These are phyloP conservation scores for Trilocha varians DNA, from an alignment of 2,888 invertebrate genomes.

Conservation along the genomic window DNA sequence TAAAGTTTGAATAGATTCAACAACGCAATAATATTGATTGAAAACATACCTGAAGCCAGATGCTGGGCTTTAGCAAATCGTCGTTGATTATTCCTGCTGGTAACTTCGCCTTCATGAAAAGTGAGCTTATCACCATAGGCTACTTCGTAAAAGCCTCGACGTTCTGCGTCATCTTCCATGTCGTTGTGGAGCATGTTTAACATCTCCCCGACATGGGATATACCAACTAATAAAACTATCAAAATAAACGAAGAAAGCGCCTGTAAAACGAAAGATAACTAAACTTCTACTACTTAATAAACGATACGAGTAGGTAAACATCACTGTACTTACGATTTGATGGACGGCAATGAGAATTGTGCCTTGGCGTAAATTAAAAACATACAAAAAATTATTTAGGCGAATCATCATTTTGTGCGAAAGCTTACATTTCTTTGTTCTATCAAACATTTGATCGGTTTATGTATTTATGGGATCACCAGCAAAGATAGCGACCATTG, in stretches of 20 bases:
- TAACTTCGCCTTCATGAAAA: constrained; percentile 51
- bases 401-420: constrained; percentile 61
- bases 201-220: constrained; percentile 65
- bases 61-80: constrained; percentile 64
- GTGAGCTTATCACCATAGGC: constrained; percentile 43
- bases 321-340: constrained; percentile 61
- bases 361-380: constrained; percentile 69
- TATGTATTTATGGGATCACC: constrained; percentile 32
- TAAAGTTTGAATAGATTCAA: too few relatives aligned
- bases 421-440: constrained; percentile 55
- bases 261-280: constrained; percentile 28
- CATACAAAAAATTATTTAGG: constrained; percentile 61
- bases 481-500: constrained; percentile 40
- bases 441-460: constrained; percentile 55
- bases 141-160: constrained; percentile 52
- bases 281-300: background rate
- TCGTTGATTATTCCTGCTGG: constrained; percentile 64
- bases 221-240: constrained; percentile 59
- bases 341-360: constrained; percentile 69
- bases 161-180: constrained; percentile 66
- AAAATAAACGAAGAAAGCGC: constrained; percentile 63
- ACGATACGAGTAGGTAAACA: background rate
- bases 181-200: constrained; percentile 62
- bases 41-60: constrained; percentile 52
- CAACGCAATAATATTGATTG: background rate